Base-by-base conservation (phyloP, 2,888 invertebrate genomes). In the Choristoneura rosaceana region DNA sequence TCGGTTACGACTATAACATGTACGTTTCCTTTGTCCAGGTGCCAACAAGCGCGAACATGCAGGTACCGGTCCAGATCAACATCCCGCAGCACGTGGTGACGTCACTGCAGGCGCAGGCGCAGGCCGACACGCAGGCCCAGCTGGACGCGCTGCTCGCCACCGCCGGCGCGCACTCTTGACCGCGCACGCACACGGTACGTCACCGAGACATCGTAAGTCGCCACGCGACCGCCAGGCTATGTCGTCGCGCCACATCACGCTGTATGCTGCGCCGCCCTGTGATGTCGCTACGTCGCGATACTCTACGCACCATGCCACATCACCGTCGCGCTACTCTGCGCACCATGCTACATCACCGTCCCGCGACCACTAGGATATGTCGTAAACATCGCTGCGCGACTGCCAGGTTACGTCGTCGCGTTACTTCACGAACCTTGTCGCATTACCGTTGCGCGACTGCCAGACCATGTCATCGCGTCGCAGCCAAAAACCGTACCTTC, bases 41-140 rank as follows among this genome's bases (percentile, higher is more conserved):
- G 70, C 95, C 96, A n/a, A 95, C 95, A 33, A 94, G 95, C 75
- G 82, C 87, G 14, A 95, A 95, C 86, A 92, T 95, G 76, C 95
- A 95, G 76, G 92, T 95, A 74, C 96, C 96, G 0, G 95, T 96
- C 17, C 96, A 96, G 86, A 96, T 96, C 78, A 96, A 95, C 91
- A 95, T 96, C 82, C 96, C 96, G 14, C 95, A 94, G 77, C 94
- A 94, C 85, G 88, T 94, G 79, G 89, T 93, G 77, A 77, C 92
- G 33, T 91, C 93, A 0, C 85, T 92, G 55, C 84, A 87, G 55
- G 86, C 80, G 52, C 76, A 77, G 43, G 71, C 70, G 33, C 84
- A 5, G 78, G 82, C 70, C 84, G 79, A 17, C 45, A n/a, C 73
- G 67, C 75, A 79, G 10, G 74, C 79, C 65, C 77, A 78, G 38